These are phyloP conservation scores for Montipora cactus DNA, from an alignment of 64 coral and sea anemone genomes.

Conservation along the genomic window DNA sequence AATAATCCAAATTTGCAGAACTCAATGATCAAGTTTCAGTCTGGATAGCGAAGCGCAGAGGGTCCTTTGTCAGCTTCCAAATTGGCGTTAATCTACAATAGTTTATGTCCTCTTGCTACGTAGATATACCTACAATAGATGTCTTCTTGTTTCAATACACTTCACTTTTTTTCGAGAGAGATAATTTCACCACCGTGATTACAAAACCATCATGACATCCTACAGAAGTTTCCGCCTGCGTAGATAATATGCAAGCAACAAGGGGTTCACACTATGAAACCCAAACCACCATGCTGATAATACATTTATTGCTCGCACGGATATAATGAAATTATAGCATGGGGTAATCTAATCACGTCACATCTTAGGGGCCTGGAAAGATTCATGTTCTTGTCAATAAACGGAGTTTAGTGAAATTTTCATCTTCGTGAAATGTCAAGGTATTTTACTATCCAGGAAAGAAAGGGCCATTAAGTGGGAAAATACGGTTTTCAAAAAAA, in stretches of 20 bases:
- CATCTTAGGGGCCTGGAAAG: neutral
- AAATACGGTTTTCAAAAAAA: too few relatives aligned
- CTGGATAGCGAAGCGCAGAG: too few relatives aligned
- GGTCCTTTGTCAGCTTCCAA: neutral
- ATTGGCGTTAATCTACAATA: neutral
- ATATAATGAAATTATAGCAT: constrained; percentile 20
- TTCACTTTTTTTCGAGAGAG: neutral
- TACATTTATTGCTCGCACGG: neutral
- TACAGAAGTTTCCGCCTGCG: neutral
- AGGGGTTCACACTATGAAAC: neutral
- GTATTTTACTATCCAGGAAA: too few relatives aligned
- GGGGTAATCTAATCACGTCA: neutral
- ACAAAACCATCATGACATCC: neutral
- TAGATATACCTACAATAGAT: too few relatives aligned
- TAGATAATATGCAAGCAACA: neutral
- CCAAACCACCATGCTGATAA: neutral
- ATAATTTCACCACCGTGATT: neutral
- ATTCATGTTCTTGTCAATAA: too few relatives aligned
- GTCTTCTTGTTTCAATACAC: neutral
- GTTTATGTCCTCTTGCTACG: too few relatives aligned
- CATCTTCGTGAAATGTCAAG: too few relatives aligned
- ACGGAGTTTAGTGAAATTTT: too few relatives aligned
- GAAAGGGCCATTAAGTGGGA: too few relatives aligned
- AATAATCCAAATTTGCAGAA: neutral
- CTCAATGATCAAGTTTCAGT: too few relatives aligned